Conservation (phyloP, 2,888 invertebrate species). For the Eumerus sabulonum region DNA sequence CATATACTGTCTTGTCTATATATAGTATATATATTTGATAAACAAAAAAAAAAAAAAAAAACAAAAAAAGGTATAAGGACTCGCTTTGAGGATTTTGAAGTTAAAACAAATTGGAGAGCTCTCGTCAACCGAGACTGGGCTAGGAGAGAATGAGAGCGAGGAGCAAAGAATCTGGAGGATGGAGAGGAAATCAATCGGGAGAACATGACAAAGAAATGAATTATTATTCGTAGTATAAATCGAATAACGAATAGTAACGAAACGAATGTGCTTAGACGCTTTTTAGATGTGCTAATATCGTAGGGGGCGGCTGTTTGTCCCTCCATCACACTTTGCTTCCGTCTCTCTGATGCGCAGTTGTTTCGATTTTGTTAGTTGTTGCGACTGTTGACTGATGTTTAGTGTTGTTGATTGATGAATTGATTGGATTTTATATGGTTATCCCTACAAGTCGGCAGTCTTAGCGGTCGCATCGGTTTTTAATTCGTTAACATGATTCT, state of each 20-base stretch:
- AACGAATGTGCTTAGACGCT: slow-evolving; percentile 45
- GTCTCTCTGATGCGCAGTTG: slow-evolving; percentile 20
- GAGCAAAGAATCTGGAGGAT: no score
- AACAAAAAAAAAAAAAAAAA: slow-evolving; percentile 19
- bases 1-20: no score
- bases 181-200: no score
- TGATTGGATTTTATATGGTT: slow-evolving; percentile 49
- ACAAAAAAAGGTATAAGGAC: slow-evolving; percentile 20
- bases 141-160: no score
- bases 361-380: slow-evolving; percentile 46
- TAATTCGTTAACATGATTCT: slow-evolving; percentile 69
- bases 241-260: slow-evolving; percentile 44
- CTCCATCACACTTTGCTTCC: slow-evolving; percentile 19
- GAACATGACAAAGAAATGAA: no score
- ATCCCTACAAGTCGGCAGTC: slow-evolving; percentile 72
- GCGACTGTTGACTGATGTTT: slow-evolving; percentile 60
- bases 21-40: slow-evolving; percentile 10
- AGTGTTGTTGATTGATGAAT: slow-evolving; percentile 60
- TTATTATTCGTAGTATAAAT: slow-evolving; percentile 26
- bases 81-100: not conserved
- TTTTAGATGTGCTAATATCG: slow-evolving; percentile 62
- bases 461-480: slow-evolving; percentile 65
- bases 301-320: no score
- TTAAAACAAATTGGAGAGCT: no score
- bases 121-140: no score